Percentiles rank a stretch among this genome's conserved stretches.
Evolutionary conservation across 2,888 invertebrate species (phyloP).

Genomic region (Pogonocherus hispidulus): DNA sequence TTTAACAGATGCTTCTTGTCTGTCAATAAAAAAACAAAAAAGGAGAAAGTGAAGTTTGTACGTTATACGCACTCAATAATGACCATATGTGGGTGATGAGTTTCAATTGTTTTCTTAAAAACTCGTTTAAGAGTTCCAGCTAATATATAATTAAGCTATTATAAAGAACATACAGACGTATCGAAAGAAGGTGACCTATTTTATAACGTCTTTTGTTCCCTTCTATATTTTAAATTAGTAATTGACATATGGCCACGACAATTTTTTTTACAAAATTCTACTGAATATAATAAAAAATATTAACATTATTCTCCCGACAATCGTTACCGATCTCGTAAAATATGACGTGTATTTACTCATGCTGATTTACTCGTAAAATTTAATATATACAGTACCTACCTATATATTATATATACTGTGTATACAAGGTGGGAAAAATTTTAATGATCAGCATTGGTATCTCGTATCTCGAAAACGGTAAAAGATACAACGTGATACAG

Average conservation of each 20-base stretch:
- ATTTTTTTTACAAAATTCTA: too few species aligned
- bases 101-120: conserved; percentile 61
- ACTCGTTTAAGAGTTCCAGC: conserved; percentile 57
- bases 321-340: too few species aligned
- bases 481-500: too few species aligned
- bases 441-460: too few species aligned
- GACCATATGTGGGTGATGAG: conserved; percentile 60
- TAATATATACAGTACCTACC: too few species aligned
- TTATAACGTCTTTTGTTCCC: conserved; percentile 43
- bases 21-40: conserved; percentile 50
- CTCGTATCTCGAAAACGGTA: too few species aligned
- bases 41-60: conserved; percentile 54
- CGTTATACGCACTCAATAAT: conserved; percentile 49
- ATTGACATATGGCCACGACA: conserved; percentile 44
- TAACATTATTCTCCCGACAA: not conserved
- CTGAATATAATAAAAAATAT: not conserved
- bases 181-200: conserved; percentile 44
- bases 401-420: too few species aligned
- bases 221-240: conserved; percentile 36
- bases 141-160: conserved; percentile 60
- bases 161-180: conserved; percentile 51
- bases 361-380: too few species aligned
- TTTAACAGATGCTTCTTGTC: conserved; percentile 50
- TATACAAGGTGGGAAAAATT: too few species aligned
- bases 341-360: too few species aligned